phyloP scores from a whole-genome alignment of 2,797 vertebrate genomes.

The Paratrypauchen microcephalus region DNA sequence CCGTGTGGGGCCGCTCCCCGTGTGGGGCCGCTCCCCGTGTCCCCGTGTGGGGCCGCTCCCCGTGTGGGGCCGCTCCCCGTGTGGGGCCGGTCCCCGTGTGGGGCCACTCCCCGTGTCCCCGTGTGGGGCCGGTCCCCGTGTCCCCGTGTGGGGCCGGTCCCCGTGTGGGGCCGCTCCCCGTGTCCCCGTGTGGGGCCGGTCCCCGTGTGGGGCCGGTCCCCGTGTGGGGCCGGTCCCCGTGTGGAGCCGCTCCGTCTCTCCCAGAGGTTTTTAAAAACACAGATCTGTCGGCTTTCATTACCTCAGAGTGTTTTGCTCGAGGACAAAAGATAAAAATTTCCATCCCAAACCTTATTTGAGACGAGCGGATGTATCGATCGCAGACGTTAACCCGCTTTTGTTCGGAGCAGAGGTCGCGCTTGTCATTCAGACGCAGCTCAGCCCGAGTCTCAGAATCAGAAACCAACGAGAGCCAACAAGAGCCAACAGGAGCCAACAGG shows the following conservation, averaged over 20 bases:
- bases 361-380: constrained; percentile 68
- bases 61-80: too few species aligned
- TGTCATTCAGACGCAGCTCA: constrained; percentile 63
- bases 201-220: constrained; percentile 36
- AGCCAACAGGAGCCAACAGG: too few species aligned
- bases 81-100: constrained; percentile 45
- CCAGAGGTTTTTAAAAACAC: constrained; percentile 62
- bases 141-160: too few species aligned
- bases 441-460: constrained; percentile 60
- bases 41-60: constrained; percentile 37
- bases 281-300: constrained; percentile 76
- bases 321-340: constrained; percentile 49
- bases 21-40: constrained; percentile 29
- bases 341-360: constrained; percentile 52
- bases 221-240: constrained; percentile 44
- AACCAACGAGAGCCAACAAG: constrained; percentile 9
- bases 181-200: too few species aligned
- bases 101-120: constrained; percentile 36
- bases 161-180: constrained; percentile 33
- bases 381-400: constrained; percentile 52
- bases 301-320: constrained; percentile 71
- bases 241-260: constrained; percentile 35
- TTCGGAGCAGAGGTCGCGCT: constrained; percentile 54
- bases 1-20: too few species aligned
- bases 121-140: constrained; percentile 31